phyloP scores from a whole-genome alignment of 2,113 vertebrate species.

The Trinectes maculatus region DNA sequence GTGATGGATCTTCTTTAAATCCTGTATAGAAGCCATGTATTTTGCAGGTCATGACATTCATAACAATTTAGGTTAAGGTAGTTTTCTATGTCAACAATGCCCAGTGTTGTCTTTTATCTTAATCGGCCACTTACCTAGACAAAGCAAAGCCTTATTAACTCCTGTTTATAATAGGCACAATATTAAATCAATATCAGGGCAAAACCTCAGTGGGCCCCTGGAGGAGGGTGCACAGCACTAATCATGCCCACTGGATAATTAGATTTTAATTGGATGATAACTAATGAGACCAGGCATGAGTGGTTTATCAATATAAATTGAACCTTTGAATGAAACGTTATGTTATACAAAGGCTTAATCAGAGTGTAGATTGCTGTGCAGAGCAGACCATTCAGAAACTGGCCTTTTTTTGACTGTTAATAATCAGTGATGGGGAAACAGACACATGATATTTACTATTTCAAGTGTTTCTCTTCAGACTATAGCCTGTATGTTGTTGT shows the following conservation, averaged over 20 bases:
- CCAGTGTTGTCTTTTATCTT: constrained; percentile 37
- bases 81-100: constrained; percentile 15
- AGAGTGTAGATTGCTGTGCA: constrained; percentile 76
- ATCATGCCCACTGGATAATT: constrained; percentile 81
- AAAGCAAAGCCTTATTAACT: constrained; percentile 74
- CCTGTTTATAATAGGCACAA: constrained; percentile 56
- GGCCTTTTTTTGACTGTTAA: too few relatives aligned
- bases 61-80: constrained; percentile 26
- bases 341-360: constrained; percentile 78
- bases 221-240: constrained; percentile 72
- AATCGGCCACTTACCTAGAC: constrained; percentile 48
- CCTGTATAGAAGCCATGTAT: constrained; percentile 6
- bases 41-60: constrained; percentile 21
- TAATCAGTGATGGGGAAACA: too few relatives aligned
- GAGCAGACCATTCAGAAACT: constrained; percentile 64
- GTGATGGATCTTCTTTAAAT: background rate
- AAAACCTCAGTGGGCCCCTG: constrained; percentile 68
- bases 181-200: constrained; percentile 75
- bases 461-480: constrained; percentile 12
- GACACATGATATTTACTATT: constrained; percentile 26
- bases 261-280: constrained; percentile 83
- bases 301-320: constrained; percentile 80
- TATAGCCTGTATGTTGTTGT: too few relatives aligned
- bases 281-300: constrained; percentile 74
- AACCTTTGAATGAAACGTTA: constrained; percentile 75